Evolutionary conservation across 2,888 invertebrate genomes (phyloP), one percentile per base, ranked within the genome.

Genomic region (Keiferia lycopersicella): DNA sequence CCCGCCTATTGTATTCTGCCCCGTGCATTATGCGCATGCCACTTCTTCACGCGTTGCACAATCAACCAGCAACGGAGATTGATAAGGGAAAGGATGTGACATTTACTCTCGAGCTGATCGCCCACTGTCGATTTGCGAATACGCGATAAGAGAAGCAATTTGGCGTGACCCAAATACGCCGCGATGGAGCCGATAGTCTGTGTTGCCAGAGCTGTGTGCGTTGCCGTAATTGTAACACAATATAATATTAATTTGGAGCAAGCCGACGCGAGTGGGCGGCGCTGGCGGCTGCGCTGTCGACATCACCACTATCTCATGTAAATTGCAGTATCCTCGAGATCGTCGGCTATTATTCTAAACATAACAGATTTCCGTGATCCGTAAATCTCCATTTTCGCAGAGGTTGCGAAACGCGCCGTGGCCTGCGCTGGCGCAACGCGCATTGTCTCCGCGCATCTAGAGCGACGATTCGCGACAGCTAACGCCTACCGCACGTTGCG

Each of bases 361-460:
- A 73, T 70, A 70, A 67, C 69, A 71, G 67, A 68, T 76, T 80
- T 80, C 75, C 75, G 71, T 73, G 72, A 72, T 77, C 69, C 69
- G 75, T 79, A 76, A 79, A 77, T 79, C 73, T 69, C 71, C 66
- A 75, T 76, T 78, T 78, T 75, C 74, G 69, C 72, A 69, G 69
- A 71, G 67, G 69, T 73, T 73, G 69, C 72, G 71, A 69, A 73
- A 73, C 63, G 65, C 62, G 63, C 66, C 66, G 69, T 65, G 62
- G 64, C 58, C 38, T 63, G 67, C 67, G 69, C 67, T 73, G 73
- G 68, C 71, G 77, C 73, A 74, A 73, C 64, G 69, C 73, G 75
- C 77, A 81, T 84, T 85, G 85, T 85, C 82, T 82, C 77, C 73
- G 79, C 75, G 78, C 84, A 84, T 84, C 80, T 84, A 81, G 83